These are phyloP conservation scores for Byasa hedistus DNA, from an alignment of 2,888 invertebrate species.

Conservation along the genomic window DNA sequence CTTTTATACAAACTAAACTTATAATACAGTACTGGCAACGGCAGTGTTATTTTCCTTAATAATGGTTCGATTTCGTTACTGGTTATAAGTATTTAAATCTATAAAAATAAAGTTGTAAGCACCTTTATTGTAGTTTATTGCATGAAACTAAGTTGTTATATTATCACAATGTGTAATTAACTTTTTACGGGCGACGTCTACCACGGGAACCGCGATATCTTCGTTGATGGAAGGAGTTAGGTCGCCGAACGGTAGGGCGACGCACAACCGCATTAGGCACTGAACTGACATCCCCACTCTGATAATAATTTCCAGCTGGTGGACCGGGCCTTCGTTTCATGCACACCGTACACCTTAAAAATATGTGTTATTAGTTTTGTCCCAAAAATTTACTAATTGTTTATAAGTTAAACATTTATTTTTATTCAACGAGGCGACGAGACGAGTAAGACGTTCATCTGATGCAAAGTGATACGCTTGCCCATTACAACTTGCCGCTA, in stretches of 20 bases:
- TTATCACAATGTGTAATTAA: slow-evolving; percentile 4
- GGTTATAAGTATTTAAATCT: slow-evolving; percentile 7
- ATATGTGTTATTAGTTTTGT: neutral
- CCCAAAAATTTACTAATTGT: neutral
- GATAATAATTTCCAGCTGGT: slow-evolving; percentile 35
- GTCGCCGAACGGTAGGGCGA: slow-evolving; percentile 38
- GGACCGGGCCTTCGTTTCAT: slow-evolving; percentile 57
- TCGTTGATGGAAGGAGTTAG: slow-evolving; percentile 32
- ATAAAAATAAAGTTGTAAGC: slow-evolving; percentile 21
- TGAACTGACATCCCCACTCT: slow-evolving; percentile 49
- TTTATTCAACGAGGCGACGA: no score
- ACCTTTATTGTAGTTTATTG: slow-evolving; percentile 15
- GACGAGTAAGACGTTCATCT: no score
- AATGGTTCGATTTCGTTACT: neutral
- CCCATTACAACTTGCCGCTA: no score
- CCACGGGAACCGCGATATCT: slow-evolving; percentile 46
- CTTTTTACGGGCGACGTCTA: slow-evolving; percentile 42
- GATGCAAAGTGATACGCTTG: no score
- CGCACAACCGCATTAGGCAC: slow-evolving; percentile 61
- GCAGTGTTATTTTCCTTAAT: slow-evolving; percentile 6
- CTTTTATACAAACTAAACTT: slow-evolving; percentile 10
- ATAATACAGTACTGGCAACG: slow-evolving; percentile 30
- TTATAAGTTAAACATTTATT: no score
- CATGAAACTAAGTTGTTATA: neutral
- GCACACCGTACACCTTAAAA: slow-evolving; percentile 65